phyloP scores from a whole-genome alignment of 2,113 vertebrate species.

The Rhizomys pruinosus region DNA sequence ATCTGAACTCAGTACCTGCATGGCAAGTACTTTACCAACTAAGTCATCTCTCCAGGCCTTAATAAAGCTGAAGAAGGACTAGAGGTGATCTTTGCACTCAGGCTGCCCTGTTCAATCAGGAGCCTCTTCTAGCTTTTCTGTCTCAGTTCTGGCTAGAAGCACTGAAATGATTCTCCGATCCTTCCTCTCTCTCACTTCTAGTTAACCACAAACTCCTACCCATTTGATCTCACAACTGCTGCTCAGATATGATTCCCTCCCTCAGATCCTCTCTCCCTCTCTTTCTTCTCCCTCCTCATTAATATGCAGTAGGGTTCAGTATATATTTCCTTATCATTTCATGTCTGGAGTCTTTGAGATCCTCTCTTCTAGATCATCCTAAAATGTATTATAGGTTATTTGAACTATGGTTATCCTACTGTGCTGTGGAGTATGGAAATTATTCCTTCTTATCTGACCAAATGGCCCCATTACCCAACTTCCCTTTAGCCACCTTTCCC shows the following conservation, averaged over 20 bases:
- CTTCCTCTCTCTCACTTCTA: neutral
- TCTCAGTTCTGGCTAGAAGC: neutral
- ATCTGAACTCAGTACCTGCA: neutral
- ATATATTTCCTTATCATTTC: neutral
- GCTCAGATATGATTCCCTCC: neutral
- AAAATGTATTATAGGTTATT: neutral
- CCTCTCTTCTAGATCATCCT: neutral
- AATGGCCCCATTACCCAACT: neutral
- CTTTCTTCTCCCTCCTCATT: neutral
- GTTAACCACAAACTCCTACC: neutral
- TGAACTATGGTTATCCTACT: neutral
- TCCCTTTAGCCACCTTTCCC: neutral
- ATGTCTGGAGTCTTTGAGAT: neutral
- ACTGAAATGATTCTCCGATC: neutral
- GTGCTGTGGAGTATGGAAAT: neutral
- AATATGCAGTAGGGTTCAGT: neutral
- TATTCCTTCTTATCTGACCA: neutral
- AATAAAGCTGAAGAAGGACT: neutral
- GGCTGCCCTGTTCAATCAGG: neutral
- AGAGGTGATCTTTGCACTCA: neutral
- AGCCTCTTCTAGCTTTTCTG: neutral
- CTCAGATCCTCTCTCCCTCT: no score
- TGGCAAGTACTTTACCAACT: neutral
- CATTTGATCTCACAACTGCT: neutral
- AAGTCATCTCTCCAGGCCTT: neutral